Conservation (phyloP, 2,888 invertebrate genomes). For the Patella depressa region DNA sequence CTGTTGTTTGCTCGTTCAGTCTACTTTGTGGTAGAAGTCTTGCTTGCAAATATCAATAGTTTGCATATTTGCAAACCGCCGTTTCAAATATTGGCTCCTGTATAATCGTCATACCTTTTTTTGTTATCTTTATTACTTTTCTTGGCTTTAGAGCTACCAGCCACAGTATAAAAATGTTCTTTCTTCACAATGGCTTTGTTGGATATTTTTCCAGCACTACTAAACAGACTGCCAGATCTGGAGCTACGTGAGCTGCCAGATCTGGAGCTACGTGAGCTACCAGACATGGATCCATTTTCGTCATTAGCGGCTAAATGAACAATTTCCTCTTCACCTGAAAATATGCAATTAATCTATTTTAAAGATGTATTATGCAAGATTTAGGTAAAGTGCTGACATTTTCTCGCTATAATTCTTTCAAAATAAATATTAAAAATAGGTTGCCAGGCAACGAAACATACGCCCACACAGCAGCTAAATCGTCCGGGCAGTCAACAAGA, state of each 20-base stretch:
- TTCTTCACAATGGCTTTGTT: slow-evolving; percentile 40
- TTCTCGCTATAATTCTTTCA: no score
- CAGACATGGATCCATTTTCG: slow-evolving; percentile 30
- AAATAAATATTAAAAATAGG: no score
- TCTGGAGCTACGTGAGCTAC: slow-evolving; percentile 28
- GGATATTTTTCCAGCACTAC: slow-evolving; percentile 35
- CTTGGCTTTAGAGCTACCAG: slow-evolving; percentile 28
- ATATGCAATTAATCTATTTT: background rate
- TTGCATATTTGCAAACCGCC: no score
- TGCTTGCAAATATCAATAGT: no score
- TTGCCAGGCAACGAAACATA: no score
- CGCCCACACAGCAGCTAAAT: no score
- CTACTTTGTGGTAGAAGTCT: no score
- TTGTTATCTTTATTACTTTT: slow-evolving; percentile 43
- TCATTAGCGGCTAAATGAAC: slow-evolving; percentile 43
- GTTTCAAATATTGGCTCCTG: no score
- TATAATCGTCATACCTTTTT: slow-evolving; percentile 28
- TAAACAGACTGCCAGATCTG: slow-evolving; percentile 30
- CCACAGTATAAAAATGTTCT: slow-evolving; percentile 40
- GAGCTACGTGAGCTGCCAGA: slow-evolving; percentile 28
- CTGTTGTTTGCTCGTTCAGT: no score
- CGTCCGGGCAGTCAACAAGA: no score
- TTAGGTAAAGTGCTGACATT: no score
- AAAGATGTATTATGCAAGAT: no score
- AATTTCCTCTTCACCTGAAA: slow-evolving; percentile 35